These are phyloP conservation scores for Nipponia nippon DNA, from an alignment of 2,113 vertebrate genomes.

Conservation along the genomic window DNA sequence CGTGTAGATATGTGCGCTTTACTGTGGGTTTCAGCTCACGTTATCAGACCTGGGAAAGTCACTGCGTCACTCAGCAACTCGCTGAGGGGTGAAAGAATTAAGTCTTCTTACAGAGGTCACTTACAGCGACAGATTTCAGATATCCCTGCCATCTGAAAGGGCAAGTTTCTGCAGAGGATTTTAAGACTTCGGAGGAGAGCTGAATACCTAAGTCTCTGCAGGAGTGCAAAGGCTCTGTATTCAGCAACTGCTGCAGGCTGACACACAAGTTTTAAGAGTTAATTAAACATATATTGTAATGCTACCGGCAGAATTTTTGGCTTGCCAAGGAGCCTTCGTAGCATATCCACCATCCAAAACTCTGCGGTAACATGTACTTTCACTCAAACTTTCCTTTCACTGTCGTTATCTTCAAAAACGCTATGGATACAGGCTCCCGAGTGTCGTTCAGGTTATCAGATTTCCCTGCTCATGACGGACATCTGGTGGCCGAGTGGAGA, in stretches of 20 bases:
- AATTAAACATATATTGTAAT: background rate
- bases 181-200: background rate
- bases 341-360: background rate
- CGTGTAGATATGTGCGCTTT: background rate
- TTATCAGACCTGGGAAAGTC: background rate
- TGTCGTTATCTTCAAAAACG: slow-evolving; percentile 5
- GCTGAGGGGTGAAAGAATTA: background rate
- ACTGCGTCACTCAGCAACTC: background rate
- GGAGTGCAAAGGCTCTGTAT: background rate
- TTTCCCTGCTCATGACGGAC: slow-evolving; percentile 75
- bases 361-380: background rate
- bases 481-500: slow-evolving; percentile 70
- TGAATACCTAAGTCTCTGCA: background rate
- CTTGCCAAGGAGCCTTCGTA: slow-evolving; percentile 17
- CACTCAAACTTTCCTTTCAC: slow-evolving; percentile 36
- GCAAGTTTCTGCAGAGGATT: background rate
- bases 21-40: background rate
- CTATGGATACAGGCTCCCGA: background rate
- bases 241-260: background rate
- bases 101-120: background rate
- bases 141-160: background rate
- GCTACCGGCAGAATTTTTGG: slow-evolving; percentile 22
- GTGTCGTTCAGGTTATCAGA: background rate
- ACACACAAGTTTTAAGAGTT: background rate
- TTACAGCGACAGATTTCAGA: background rate